These are phyloP conservation scores for Rhingia campestris DNA, from an alignment of 2,888 invertebrate genomes.

Conservation along the genomic window DNA sequence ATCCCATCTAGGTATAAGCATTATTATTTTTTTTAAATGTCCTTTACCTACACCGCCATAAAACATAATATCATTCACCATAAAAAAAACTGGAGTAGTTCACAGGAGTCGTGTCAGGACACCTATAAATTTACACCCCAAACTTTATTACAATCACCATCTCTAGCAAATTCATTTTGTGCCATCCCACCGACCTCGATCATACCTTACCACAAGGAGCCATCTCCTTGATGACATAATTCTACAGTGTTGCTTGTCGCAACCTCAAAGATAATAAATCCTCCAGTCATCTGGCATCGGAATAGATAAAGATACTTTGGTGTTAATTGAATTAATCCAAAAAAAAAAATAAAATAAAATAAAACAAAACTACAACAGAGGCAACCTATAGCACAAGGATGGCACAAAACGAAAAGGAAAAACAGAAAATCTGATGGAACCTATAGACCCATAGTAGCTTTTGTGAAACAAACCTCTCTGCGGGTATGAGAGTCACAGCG, in stretches of 20 bases:
- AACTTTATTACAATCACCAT: slow-evolving; percentile 42
- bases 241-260: neutral
- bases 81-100: neutral
- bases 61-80: slow-evolving; percentile 1
- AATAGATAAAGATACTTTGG: slow-evolving; percentile 6
- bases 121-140: slow-evolving; percentile 14
- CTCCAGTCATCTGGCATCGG: slow-evolving; percentile 48
- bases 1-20: neutral
- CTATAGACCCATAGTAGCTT: neutral
- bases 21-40: neutral
- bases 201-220: neutral
- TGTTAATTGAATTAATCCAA: slow-evolving; percentile 39
- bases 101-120: neutral
- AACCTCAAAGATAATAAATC: slow-evolving; percentile 34
- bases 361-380: no score
- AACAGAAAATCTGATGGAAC: neutral
- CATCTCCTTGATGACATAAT: slow-evolving; percentile 15
- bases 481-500: neutral
- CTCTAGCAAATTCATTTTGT: slow-evolving; percentile 12
- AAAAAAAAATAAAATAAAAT: slow-evolving; percentile 1
- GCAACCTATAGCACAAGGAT: neutral
- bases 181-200: slow-evolving; percentile 2
- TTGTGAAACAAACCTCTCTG: no score
- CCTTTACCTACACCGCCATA: neutral
- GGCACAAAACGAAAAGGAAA: slow-evolving; percentile 2